Conservation (phyloP, 2,888 invertebrate genomes). For the Dastarcus helophoroides region DNA sequence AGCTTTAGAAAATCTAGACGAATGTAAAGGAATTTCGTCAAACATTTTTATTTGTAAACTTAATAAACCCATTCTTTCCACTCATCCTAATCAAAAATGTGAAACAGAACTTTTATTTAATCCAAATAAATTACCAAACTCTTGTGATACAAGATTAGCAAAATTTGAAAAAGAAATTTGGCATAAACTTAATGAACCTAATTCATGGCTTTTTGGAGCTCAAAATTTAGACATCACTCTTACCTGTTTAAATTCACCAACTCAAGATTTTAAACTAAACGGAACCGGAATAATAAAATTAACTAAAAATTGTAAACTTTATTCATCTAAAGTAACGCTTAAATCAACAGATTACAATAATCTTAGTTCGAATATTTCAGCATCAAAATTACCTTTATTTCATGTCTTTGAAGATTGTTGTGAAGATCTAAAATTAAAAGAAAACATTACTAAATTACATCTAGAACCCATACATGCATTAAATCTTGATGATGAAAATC, state of each 20-base stretch:
- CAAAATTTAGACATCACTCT: neutral
- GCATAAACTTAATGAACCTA: constrained; percentile 4
- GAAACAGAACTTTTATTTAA: constrained; percentile 4
- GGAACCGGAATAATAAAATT: constrained; percentile 3
- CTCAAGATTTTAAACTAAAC: neutral
- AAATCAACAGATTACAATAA: constrained; percentile 1
- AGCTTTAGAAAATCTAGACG: neutral
- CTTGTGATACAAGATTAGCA: constrained; percentile 4
- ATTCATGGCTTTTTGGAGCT: constrained; percentile 2
- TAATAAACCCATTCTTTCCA: constrained; percentile 4
- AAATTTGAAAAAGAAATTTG: constrained; percentile 2
- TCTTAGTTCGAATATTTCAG: neutral
- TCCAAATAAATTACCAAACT: neutral
- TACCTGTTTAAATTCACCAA: constrained; percentile 2
- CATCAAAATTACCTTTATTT: constrained; percentile 1
- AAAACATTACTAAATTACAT: constrained; percentile 3
- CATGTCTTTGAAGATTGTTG: constrained; percentile 5
- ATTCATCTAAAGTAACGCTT: neutral
- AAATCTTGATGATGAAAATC: constrained; percentile 5
- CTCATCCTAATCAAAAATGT: constrained; percentile 4
- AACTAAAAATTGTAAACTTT: constrained; percentile 1
- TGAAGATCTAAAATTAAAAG: constrained; percentile 6
- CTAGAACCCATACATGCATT: constrained; percentile 2
- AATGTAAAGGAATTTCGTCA: constrained; percentile 5
- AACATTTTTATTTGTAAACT: constrained; percentile 4